A percentile compares a stretch with the other conserved stretches of the same genome.
Evolutionary conservation across 2,797 vertebrate genomes (phyloP).

Genomic region (Sylvia borin): DNA sequence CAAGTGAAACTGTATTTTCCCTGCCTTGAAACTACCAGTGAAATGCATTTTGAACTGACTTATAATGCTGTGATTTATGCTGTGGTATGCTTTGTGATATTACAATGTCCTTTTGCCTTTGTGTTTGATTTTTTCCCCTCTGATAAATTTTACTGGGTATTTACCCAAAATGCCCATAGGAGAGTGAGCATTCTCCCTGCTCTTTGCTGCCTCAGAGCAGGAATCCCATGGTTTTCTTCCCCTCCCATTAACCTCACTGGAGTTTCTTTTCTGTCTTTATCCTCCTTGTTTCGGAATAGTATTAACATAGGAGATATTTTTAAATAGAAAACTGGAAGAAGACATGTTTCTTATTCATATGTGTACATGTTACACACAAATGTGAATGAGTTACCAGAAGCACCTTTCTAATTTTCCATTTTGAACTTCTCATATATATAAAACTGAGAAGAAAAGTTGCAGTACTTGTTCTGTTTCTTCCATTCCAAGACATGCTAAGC

Average conservation of each 20-base stretch:
- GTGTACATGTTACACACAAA: neutral
- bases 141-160: slow-evolving; percentile 66
- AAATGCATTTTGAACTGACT: slow-evolving; percentile 52
- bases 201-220: neutral
- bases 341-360: neutral
- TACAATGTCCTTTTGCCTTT: slow-evolving; percentile 79
- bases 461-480: slow-evolving; percentile 28
- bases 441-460: slow-evolving; percentile 17
- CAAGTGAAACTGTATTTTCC: slow-evolving; percentile 31
- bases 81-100: slow-evolving; percentile 64
- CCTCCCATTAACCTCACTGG: slow-evolving; percentile 2
- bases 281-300: slow-evolving; percentile 53
- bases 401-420: slow-evolving; percentile 35
- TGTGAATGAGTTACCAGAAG: neutral
- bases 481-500: neutral
- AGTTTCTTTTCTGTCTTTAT: neutral
- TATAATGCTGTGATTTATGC: slow-evolving; percentile 76
- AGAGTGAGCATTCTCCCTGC: neutral
- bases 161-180: neutral
- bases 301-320: slow-evolving; percentile 36
- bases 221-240: neutral
- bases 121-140: slow-evolving; percentile 66
- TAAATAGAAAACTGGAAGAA: slow-evolving; percentile 37
- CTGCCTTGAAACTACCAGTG: slow-evolving; percentile 33
- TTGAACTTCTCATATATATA: neutral